Base-by-base conservation (phyloP, 2,113 vertebrate species). In the Xenopus tropicalis region DNA sequence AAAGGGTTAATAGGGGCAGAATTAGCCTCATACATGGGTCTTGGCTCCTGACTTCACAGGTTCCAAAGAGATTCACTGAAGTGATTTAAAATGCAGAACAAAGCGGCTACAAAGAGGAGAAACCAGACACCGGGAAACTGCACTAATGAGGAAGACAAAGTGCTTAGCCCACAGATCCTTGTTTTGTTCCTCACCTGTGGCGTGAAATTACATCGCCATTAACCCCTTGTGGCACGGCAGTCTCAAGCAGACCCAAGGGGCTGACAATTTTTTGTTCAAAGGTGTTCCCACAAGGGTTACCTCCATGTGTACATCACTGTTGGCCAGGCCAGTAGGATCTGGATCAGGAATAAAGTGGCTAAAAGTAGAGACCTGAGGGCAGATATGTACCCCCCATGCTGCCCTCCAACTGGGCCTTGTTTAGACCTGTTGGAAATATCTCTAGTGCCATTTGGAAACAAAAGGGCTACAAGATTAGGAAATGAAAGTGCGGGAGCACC, bases 101-200 rank as follows among this genome's bases (percentile, higher is more conserved):
- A 75, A 75, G 66, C 24, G 3, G 44, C 46, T 23, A 62, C 52
- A 52, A 61, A 75, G 58, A 44, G 57, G 43, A 17, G 72, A 62
- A 75, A 75, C 17, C 20, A 17, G 66, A 75, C 66, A 68, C 72
- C 57, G 14, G 20, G 3, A 5, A 42, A 17, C 11, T 19, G 44
- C 24, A 61, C 46, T 67, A 61, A 67, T 74, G 65, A 61, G 43
- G 20, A 58, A 69, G 43, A 43, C 14, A 20, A 25, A 22, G 43
- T 58, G 22, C 56, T 25, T 42, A 16, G 14, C 11, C 72, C 42
- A n/a, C 5, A 29, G 54, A 69, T 69, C 43, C 51, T 25, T 10
- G 57, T 58, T 62, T 75, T 75, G 72, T 75, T 69, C 44, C 14
- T 69, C 72, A 69, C 72, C 66, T 61, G 72, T 4, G 46, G 72